These are phyloP conservation scores for Acipenser transmontanus DNA, from an alignment of 2,797 vertebrate genomes.

Conservation along the genomic window DNA sequence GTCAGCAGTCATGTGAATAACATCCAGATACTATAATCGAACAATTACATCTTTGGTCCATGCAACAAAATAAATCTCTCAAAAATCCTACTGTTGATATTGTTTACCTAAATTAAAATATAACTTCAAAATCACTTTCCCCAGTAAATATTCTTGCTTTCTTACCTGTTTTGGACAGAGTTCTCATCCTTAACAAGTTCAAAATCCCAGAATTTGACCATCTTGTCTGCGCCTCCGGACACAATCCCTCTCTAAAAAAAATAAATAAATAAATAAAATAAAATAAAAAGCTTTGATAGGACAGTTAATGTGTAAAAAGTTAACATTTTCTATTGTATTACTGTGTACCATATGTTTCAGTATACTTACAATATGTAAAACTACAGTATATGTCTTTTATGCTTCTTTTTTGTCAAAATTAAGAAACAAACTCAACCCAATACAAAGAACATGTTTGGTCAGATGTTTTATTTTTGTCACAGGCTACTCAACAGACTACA, in stretches of 20 bases:
- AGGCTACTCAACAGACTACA: no score
- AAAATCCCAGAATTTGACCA: constrained; percentile 96
- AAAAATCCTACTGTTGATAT: not conserved
- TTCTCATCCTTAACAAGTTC: constrained; percentile 80
- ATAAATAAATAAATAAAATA: not conserved
- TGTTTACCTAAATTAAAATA: not conserved
- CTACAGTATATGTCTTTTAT: no score
- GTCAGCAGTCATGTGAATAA: not conserved
- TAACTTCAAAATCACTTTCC: not conserved
- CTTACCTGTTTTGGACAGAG: constrained; percentile 68
- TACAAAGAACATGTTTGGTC: no score
- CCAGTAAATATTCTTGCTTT: not conserved
- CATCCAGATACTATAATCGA: not conserved
- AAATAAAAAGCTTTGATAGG: no score
- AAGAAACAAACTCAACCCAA: no score
- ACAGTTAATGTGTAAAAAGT: no score
- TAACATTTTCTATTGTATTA: no score
- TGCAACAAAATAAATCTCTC: constrained; percentile 1
- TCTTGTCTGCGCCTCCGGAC: constrained; percentile 88
- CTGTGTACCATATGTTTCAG: no score
- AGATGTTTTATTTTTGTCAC: no score
- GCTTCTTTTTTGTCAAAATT: no score
- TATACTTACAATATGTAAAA: no score
- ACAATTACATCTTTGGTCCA: not conserved
- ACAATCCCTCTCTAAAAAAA: constrained; percentile 75